Evolutionary conservation across 2,113 vertebrate species (phyloP).

Genomic region (Anser brachyrhynchus): DNA sequence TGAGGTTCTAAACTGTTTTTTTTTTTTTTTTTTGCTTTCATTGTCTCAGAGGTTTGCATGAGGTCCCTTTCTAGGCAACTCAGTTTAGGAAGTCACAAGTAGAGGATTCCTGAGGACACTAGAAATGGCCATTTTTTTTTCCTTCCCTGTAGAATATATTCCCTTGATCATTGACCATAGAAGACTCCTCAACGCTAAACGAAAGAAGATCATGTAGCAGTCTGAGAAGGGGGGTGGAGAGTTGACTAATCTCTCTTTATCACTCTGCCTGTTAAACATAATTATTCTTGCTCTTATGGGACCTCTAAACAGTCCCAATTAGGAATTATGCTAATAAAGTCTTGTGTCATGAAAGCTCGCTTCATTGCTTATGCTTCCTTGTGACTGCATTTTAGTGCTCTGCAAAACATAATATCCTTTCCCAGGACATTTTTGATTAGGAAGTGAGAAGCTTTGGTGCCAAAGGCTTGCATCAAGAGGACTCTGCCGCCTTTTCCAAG

Average conservation of each 20-base stretch:
- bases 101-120: not conserved
- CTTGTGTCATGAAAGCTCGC: slow-evolving; percentile 40
- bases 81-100: not conserved
- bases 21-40: not conserved
- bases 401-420: not conserved
- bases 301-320: slow-evolving; percentile 74
- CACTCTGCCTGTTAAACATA: slow-evolving; percentile 64
- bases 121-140: not conserved
- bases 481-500: not conserved
- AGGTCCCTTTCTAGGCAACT: not conserved
- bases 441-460: not conserved
- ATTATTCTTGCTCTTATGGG: slow-evolving; percentile 69
- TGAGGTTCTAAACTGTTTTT: not conserved
- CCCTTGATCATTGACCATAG: not conserved
- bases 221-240: not conserved
- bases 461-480: not conserved
- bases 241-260: slow-evolving; percentile 68
- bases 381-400: not conserved
- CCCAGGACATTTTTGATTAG: not conserved
- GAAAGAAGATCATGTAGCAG: slow-evolving; percentile 5
- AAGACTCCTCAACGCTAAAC: not conserved
- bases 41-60: not conserved
- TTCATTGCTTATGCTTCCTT: slow-evolving; percentile 34
- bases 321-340: slow-evolving; percentile 71
- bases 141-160: not conserved